Evolutionary conservation across 2,888 invertebrate genomes (phyloP).

Genomic region (Gibbula magus): DNA sequence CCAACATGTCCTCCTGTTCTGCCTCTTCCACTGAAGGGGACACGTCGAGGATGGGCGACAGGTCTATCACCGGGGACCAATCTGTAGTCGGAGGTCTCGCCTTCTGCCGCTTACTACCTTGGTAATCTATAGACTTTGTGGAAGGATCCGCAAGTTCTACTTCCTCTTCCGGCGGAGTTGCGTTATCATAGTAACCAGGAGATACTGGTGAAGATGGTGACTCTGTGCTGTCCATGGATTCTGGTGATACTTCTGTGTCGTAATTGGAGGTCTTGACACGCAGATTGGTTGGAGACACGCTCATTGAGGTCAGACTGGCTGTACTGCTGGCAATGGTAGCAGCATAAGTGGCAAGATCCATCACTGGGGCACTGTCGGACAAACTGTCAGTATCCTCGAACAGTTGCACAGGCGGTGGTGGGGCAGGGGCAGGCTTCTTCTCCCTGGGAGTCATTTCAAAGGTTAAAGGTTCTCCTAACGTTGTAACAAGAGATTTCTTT

Average conservation of each 20-base stretch:
- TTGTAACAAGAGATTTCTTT: slow-evolving; percentile 48
- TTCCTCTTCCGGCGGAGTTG: slow-evolving; percentile 58
- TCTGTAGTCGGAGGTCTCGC: slow-evolving; percentile 70
- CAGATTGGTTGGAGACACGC: slow-evolving; percentile 70
- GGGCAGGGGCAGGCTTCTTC: neutral
- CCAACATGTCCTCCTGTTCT: slow-evolving; percentile 73
- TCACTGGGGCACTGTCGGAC: slow-evolving; percentile 59
- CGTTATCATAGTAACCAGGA: slow-evolving; percentile 65
- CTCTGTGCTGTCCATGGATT: slow-evolving; percentile 56
- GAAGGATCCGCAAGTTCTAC: slow-evolving; percentile 70
- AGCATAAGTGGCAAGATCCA: slow-evolving; percentile 73
- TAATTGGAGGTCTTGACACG: slow-evolving; percentile 32
- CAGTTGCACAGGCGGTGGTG: neutral
- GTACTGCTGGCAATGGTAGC: slow-evolving; percentile 74
- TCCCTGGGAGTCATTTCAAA: slow-evolving; percentile 51
- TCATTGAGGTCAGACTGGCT: slow-evolving; percentile 72
- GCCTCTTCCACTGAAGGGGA: slow-evolving; percentile 76
- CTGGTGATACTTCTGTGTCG: slow-evolving; percentile 50
- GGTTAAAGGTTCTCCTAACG: slow-evolving; percentile 51
- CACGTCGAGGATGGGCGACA: slow-evolving; percentile 76
- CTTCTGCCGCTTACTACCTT: slow-evolving; percentile 71
- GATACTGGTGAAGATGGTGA: slow-evolving; percentile 66
- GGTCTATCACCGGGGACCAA: slow-evolving; percentile 76
- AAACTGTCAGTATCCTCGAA: neutral
- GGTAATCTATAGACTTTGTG: slow-evolving; percentile 71